Evolutionary conservation across 2,888 invertebrate species (phyloP), one percentile per base, ranked within the genome.

Genomic region (Dione juno): DNA sequence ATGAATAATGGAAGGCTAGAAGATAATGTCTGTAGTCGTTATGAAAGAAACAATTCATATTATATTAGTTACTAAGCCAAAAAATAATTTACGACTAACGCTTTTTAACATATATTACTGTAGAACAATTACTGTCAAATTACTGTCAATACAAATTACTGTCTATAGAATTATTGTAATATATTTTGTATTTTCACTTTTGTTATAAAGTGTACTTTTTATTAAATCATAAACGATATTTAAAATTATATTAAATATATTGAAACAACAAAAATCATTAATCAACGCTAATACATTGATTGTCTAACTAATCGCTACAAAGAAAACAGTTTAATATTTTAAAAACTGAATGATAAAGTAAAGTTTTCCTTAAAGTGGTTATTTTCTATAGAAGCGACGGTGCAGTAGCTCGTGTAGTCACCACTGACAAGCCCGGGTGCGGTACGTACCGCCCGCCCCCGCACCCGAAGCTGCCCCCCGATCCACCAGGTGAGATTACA

Each of bases 371-470:
- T 45, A 35, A 61, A 61, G 28, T 45, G 61, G 21, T 68, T 43
- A 16, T 57, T 57, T 50, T 41, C 9, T 58, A 37, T 54, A 90
- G 92, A 74, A 85, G 81, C 65, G 92, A 92, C 37, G 90, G 87
- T 9, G 89, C 84, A 0, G 87, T 81, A 0, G 87, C 87, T 2
- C 82, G 91, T 5, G 89, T 90, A 16, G 86, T 88, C 5, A 88
- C 88, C 13, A 90, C 82, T 0, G 92, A 92, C 76, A 93, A 93
- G 72, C 84, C 89, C 0, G 74, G 82, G 0, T 92, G 92, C 71
- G 92, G 91, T 13, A 92, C 92, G 0, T 93, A 93, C 78, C 81
- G 92, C 19, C 90, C 91, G 48, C 90, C 92, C 0, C 87, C 90
- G 13, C 92, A 90, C 73, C 91, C 88, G 0, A 93, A 93, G 66